Base-by-base conservation (phyloP, 2,113 vertebrate genomes). In the Brachyhypopomus occidentalis region DNA sequence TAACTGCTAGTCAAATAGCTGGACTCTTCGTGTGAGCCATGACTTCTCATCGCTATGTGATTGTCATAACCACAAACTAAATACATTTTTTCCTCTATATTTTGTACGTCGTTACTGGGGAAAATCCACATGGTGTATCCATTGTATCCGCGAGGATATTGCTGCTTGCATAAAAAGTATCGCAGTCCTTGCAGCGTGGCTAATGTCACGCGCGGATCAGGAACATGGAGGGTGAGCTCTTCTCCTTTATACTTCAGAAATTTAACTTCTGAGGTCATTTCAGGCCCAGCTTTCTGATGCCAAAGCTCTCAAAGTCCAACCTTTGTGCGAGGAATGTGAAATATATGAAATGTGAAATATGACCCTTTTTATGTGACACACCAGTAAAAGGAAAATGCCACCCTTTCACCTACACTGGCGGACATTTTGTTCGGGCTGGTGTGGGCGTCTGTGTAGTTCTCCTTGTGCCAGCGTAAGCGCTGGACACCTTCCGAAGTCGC, bases 151-250 rank as follows among this genome's bases (percentile, higher is more conserved):
- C 2, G 7, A 48, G 62, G 23, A n/a, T 63, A 60, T 38, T 14
- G 45, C 45, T 14, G 45, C 12, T 52, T 52, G 1, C 45, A 14
- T 14, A 52, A 52, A 52, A 6, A 38, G 27, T 36, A 38, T 30
- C 7, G 34, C 9, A 6, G 20, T 69, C 19, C 17, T 9, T n/a
- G 34, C 9, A 23, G 62, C 25, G 34, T 34, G 63, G 34, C 63
- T 66, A 30, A 66, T 30, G 34, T 30, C 27, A 36, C 63, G 2
- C 16, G 14, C 27, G 7, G 27, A n/a, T 55, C 23, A 62, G 36
- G 77, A 55, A 79, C 70, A 25, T 63, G 34, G 56, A 62, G 56
- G 23, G 72, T 5, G 3, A 52, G 58, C 48, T 60, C 59, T 64
- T 64, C 59, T 41, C 38, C 30, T 74, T 72, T 45, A 55, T 59